Conservation (phyloP, 2,113 vertebrate species). For the Perccottus glenii region DNA sequence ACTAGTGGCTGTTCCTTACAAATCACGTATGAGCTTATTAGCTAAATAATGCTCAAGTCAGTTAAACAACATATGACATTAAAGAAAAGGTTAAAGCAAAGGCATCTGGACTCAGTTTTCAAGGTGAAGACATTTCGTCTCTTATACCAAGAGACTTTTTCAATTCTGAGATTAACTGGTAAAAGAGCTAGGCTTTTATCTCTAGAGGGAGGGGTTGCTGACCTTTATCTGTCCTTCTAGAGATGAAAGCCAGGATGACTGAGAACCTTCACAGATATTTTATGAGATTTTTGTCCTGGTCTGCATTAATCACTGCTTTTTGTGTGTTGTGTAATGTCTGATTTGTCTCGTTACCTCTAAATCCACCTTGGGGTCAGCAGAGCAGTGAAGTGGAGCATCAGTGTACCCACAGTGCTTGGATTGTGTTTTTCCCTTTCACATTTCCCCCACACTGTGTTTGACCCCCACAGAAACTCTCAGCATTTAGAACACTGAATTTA, state of each 20-base stretch:
- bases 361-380: constrained; percentile 21
- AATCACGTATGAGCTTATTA: background rate
- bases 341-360: constrained; percentile 25
- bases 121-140: no score
- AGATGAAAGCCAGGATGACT: no score
- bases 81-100: no score
- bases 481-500: no score
- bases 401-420: constrained; percentile 1
- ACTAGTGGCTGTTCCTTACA: background rate
- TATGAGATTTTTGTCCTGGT: background rate
- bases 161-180: no score
- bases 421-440: constrained; percentile 6
- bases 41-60: constrained; percentile 6
- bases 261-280: no score
- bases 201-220: no score
- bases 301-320: background rate
- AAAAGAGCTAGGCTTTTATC: no score
- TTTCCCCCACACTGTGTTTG: constrained; percentile 9
- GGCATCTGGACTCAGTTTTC: no score
- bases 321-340: constrained; percentile 15
- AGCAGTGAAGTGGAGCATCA: constrained; percentile 12
- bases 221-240: no score
- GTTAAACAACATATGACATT: constrained; percentile 13
- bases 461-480: no score
- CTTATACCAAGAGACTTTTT: no score